Evolutionary conservation across 2,888 invertebrate species (phyloP), one percentile per base, ranked within the genome.

Genomic region (Eurytoma californica): DNA sequence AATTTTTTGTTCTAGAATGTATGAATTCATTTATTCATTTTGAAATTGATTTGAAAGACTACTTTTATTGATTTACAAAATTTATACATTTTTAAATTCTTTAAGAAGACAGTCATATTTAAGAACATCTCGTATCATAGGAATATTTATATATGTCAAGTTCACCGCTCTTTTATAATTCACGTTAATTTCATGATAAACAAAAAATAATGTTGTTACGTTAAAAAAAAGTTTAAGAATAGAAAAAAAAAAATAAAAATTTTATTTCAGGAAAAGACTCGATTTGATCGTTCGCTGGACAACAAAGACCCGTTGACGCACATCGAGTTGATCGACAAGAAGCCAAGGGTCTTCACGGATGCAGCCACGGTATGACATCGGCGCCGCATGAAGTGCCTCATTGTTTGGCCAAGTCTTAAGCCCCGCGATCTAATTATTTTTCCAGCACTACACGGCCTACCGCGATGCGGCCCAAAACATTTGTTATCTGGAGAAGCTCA

Each of bases 401-500:
- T 39, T 39, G 39, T 39, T 39, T 39, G 39, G 9, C 7, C 1
- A 28, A 73, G 28, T 57, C 16, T 60, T 53, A 28, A 68, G 47
- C 0, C 0, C 14, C 30, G n/a, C 14, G 3, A 77, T 72, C 12
- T 20, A 14, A 47, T 69, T 9, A 39, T 39, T 39, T 58, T 78
- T 73, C 5, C 82, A 92, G 92, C 86, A 87, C 77, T 90, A 90
- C 55, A 89, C 89, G 66, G 92, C 91, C 0, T 91, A 91, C 84
- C 91, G 90, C 83, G 90, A 91, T 82, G 86, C 87, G 7, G 82
- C 83, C 14, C 87, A 89, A 70, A 88, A 88, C 30, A 85, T 87
- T 82, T 92, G 92, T 84, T 90, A 91, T 81, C 82, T 92, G 74
- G 91, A 91, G 84, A 88, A 89, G 53, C 83, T 91, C 78, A 86